Base-by-base conservation (phyloP, 1,140 invertebrate species). In the Drosophila burlai region DNA sequence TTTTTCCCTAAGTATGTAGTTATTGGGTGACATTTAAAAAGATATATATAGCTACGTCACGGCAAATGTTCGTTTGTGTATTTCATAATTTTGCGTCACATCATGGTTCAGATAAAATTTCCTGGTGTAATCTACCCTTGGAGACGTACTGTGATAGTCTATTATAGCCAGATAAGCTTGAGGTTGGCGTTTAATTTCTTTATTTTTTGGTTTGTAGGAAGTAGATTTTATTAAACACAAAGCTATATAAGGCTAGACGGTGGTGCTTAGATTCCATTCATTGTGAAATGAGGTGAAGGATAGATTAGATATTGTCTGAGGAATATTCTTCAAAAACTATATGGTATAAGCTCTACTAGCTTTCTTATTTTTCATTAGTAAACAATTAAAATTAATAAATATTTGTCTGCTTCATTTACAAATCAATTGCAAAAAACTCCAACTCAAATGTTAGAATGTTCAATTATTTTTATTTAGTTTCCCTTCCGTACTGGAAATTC, bases 71-170 rank as follows among this genome's bases (percentile, higher is more conserved):
- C 52, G 2, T 54, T 54, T 2, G n/a, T 5, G 62, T 31, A 71
- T 71, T 71, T 71, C 67, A 69, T 69, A 66, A 69, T 46, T 67
- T 69, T 67, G 62, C 62, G 67, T 69, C 67, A 66, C 52, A 73
- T 73, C 54, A 38, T 18, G 31, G 31, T 40, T 71, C n/a, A 73
- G 69, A 73, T 73, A 73, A 60, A 60, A 72, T 11, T 16, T 50
- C 31, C 13, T 13, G 10, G 9, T 34, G 16, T 49, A 49, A 69
- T 69, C 68, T 69, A 58, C 31, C 46, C 45, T 52, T 73, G 24
- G 38, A 60, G 42, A 43, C 16, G 38, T 50, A 21, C 21, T 13
- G 21, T 26, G 18, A 58, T 58, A 58, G 36, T 40, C 55, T 16
- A 55, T 38, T 55, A 55, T 34, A 4, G 5, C 29, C 43, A 57